Base-by-base conservation (phyloP, 2,113 vertebrate species). In the Nycticorax nycticorax region DNA sequence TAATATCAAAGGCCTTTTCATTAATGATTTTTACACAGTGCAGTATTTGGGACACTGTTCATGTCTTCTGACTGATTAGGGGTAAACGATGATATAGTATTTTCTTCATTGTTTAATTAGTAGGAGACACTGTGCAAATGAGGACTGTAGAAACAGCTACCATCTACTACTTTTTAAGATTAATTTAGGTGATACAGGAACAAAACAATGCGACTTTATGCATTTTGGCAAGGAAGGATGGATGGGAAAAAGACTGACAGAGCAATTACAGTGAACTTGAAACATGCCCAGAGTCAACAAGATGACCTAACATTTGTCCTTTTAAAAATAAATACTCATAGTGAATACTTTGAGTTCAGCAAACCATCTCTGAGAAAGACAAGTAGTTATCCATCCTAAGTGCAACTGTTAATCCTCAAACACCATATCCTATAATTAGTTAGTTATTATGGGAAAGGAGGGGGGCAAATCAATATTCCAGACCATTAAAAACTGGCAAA, bases 211-310 rank as follows among this genome's bases (percentile, higher is more conserved):
- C 0, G 1, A 86, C 68, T 84, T 81, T 50, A 74, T 64, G 48
- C 56, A 53, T 82, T 92, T 87, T 85, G 80, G 89, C 68, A 94
- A 41, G 37, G 43, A 86, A 89, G 28, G 62, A 85, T 87, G 68
- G 73, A 93, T 79, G 77, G 92, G 69, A 79, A 96, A 92, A 89
- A 50, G 69, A 95, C 64, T 88, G 82, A 93, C 71, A 92, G 69
- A 77, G 74, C 89, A 93, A 89, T 93, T 91, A 91, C 53, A 92
- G 53, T n/a, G 80, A 96, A 95, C 53, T 78, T 94, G 92, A 96
- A 94, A 95, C 57, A 89, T 27, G 62, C 80, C 89, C 89, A 91
- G 76, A 93, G 84, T 95, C 93, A 96, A 93, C 89, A 96, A 75
- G 74, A 94, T 69, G 77, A 93, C 94, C 88, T 82, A 88, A 93